These are phyloP conservation scores for Bettongia penicillata DNA, from an alignment of 2,113 vertebrate species.

Conservation along the genomic window DNA sequence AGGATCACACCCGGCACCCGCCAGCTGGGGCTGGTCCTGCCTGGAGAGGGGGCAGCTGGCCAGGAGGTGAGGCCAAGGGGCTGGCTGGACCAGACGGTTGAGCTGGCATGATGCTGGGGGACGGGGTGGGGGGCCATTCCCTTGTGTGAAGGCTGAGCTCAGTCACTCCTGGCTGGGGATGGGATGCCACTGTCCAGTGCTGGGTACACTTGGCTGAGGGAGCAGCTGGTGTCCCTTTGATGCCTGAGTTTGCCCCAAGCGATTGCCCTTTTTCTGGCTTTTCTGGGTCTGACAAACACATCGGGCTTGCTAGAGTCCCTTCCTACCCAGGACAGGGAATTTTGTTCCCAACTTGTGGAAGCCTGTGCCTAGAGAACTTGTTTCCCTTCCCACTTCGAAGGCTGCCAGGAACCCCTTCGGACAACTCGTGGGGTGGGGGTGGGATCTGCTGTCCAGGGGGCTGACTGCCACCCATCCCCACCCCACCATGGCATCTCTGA, in stretches of 20 bases:
- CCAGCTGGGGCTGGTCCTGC: background rate
- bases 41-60: background rate
- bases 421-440: background rate
- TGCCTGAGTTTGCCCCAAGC: background rate
- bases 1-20: background rate
- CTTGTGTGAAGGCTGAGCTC: rapidly evolving
- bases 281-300: background rate
- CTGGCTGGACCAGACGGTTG: constrained; percentile 36
- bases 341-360: too few species aligned
- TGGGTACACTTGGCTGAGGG: constrained; percentile 1
- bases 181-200: constrained; percentile 44
- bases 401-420: background rate
- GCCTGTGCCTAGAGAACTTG: background rate
- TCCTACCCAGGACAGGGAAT: background rate
- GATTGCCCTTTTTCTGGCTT: too few species aligned
- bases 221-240: background rate
- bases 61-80: constrained; percentile 20
- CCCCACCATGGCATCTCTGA: constrained; percentile 68
- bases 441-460: background rate
- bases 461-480: background rate
- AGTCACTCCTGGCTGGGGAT: background rate
- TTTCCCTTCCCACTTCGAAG: background rate
- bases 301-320: background rate
- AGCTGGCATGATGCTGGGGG: background rate
- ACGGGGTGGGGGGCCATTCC: constrained; percentile 54